Conservation (phyloP, 2,888 invertebrate species). For the Adela reaumurella region DNA sequence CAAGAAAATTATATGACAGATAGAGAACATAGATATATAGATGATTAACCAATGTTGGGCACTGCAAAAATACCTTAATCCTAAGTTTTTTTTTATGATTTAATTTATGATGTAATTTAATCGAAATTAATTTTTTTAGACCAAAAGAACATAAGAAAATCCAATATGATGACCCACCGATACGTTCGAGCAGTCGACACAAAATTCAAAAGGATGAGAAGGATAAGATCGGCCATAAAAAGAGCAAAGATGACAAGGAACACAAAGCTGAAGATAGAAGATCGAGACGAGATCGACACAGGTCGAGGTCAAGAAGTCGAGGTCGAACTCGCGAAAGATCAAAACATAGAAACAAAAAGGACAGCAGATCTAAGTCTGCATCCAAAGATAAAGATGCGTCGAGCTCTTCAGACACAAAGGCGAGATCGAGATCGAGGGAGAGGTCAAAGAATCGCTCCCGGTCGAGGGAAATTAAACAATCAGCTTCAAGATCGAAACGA, state of each 20-base stretch:
- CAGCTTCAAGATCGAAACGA: conserved; percentile 24
- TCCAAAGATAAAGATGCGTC: conserved; percentile 28
- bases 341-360: conserved; percentile 21
- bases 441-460: conserved; percentile 23
- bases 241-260: conserved; percentile 8
- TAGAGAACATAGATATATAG: too few relatives aligned
- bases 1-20: too few relatives aligned
- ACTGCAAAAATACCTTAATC: too few relatives aligned
- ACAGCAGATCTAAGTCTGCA: conserved; percentile 18
- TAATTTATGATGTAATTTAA: too few relatives aligned
- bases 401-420: conserved; percentile 25
- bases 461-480: conserved; percentile 21
- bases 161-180: neutral
- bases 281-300: conserved; percentile 6
- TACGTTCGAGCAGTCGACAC: neutral
- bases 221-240: conserved; percentile 2
- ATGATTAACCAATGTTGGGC: too few relatives aligned
- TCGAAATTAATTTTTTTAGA: neutral
- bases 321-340: neutral
- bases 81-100: too few relatives aligned
- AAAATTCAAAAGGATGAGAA: neutral
- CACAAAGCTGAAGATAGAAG: conserved; percentile 6
- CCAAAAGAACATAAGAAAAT: neutral
- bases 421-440: conserved; percentile 27
- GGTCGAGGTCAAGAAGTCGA: conserved; percentile 9